A percentile compares a stretch with the other conserved stretches of the same genome.
These are phyloP conservation scores for Hemiscyllium ocellatum DNA, from an alignment of 2,113 vertebrate species.

Conservation along the genomic window DNA sequence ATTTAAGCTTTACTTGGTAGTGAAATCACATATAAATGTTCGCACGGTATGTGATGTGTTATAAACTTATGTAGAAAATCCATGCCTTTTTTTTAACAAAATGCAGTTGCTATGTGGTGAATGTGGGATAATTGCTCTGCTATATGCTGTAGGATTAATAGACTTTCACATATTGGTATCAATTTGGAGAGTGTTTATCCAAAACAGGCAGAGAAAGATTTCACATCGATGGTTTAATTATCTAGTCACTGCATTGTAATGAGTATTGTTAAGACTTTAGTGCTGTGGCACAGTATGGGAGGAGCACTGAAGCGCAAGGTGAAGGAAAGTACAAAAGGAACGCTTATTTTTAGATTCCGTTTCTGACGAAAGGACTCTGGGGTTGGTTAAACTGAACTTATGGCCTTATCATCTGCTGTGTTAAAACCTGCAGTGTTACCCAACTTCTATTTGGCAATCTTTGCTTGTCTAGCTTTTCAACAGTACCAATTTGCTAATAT, in stretches of 20 bases:
- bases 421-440: not conserved
- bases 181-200: constrained; percentile 8
- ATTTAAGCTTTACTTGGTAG: not conserved
- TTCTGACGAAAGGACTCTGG: constrained; percentile 1
- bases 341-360: constrained; percentile 24
- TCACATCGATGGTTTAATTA: constrained; percentile 24
- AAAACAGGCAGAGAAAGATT: not conserved
- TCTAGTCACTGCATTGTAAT: constrained; percentile 14
- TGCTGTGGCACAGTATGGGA: constrained; percentile 26
- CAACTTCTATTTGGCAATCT: not conserved
- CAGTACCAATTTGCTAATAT: not conserved
- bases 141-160: not conserved
- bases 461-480: not conserved
- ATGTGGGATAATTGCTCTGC: not conserved
- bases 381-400: constrained; percentile 4
- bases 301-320: constrained; percentile 21
- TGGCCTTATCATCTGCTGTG: constrained; percentile 28
- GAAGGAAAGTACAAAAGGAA: constrained; percentile 19
- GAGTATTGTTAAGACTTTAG: constrained; percentile 8
- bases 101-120: not conserved
- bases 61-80: not conserved
- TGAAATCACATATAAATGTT: not conserved
- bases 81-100: not conserved
- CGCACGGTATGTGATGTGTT: not conserved
- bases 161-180: not conserved